These are phyloP conservation scores for Ochotona princeps DNA, from an alignment of 2,113 vertebrate genomes.

Conservation along the genomic window DNA sequence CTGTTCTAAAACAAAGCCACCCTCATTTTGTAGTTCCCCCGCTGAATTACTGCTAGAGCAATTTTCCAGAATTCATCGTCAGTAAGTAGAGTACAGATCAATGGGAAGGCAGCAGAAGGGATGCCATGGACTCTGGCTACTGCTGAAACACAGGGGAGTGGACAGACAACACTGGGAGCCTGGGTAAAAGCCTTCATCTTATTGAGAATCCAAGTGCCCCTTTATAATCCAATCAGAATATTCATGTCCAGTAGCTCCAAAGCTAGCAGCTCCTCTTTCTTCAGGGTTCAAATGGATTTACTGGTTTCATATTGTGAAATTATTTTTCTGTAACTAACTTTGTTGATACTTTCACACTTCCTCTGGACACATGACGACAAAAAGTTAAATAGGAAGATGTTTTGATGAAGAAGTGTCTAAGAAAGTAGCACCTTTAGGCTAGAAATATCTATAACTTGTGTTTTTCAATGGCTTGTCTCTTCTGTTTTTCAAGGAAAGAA, in stretches of 20 bases:
- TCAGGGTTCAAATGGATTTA: background rate
- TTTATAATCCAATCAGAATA: background rate
- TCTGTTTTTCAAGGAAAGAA: constrained; percentile 29
- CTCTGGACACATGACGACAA: background rate
- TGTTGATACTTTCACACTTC: background rate
- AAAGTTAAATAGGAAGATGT: background rate
- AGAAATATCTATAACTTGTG: background rate
- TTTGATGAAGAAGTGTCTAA: background rate
- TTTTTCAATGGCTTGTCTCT: background rate
- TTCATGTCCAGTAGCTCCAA: background rate
- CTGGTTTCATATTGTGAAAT: background rate
- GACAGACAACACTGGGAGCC: background rate
- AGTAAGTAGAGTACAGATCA: background rate
- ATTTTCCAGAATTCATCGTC: background rate
- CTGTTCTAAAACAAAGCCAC: background rate
- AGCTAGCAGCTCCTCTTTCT: background rate
- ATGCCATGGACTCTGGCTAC: background rate
- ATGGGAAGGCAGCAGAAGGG: no score
- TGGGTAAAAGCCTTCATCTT: background rate
- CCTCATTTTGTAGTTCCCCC: background rate
- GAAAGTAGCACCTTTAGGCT: background rate
- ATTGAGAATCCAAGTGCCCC: background rate
- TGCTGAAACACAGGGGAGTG: background rate
- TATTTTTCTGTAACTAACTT: background rate
- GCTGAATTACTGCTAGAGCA: background rate